These are phyloP conservation scores for Sericinus montela DNA, from an alignment of 2,888 invertebrate species.

Conservation along the genomic window DNA sequence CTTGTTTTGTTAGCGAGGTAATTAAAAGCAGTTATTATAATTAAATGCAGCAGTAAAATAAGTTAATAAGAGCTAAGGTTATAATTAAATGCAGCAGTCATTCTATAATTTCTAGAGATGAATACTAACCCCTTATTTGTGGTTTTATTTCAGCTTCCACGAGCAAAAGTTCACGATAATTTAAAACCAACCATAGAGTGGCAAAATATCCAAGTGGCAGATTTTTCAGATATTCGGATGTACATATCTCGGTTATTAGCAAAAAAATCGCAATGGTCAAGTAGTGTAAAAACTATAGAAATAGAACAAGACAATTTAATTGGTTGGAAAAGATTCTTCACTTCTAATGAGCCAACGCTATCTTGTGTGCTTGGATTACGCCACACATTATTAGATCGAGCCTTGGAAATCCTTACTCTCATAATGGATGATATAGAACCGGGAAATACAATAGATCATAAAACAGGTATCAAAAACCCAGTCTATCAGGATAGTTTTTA, in stretches of 20 bases:
- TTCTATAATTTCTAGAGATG: not conserved
- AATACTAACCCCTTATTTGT: not conserved
- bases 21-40: too few species aligned
- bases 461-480: constrained; percentile 45
- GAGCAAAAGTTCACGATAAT: constrained; percentile 43
- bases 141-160: constrained; percentile 37
- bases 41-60: too few species aligned
- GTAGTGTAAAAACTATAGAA: constrained; percentile 33
- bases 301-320: constrained; percentile 31
- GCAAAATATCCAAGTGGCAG: constrained; percentile 83
- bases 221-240: constrained; percentile 82
- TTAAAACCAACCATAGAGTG: constrained; percentile 78
- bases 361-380: constrained; percentile 52
- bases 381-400: constrained; percentile 42
- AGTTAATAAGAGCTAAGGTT: too few species aligned
- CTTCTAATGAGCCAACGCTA: constrained; percentile 48
- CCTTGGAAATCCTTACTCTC: constrained; percentile 46
- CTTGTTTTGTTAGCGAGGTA: constrained; percentile 55
- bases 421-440: constrained; percentile 42
- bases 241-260: constrained; percentile 59
- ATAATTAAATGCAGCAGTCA: too few species aligned
- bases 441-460: constrained; percentile 52
- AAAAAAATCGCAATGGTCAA: constrained; percentile 38
- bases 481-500: too few species aligned
- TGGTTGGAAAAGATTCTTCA: constrained; percentile 50